Evolutionary conservation across 1,140 invertebrate genomes (phyloP).

Genomic region (Lucilia cuprina): DNA sequence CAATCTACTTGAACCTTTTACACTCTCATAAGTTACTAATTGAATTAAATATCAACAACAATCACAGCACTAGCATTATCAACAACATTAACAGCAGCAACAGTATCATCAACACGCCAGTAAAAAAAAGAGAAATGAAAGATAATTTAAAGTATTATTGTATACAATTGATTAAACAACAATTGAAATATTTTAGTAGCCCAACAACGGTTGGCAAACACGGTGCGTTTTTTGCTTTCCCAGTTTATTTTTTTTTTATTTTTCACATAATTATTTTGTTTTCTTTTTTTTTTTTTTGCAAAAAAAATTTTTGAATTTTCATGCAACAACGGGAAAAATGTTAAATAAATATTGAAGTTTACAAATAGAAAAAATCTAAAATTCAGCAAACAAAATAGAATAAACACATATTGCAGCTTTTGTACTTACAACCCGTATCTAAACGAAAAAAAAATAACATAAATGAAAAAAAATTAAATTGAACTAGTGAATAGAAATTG

Average conservation of each 20-base stretch:
- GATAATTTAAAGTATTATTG: constrained; percentile 2
- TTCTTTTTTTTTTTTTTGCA: not conserved
- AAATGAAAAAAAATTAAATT: not conserved
- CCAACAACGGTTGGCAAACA: not conserved
- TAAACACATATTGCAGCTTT: not conserved
- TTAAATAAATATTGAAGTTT: not conserved
- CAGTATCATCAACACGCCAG: not conserved
- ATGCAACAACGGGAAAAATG: not conserved
- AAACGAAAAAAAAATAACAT: not conserved
- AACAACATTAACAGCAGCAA: not conserved
- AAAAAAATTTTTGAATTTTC: not conserved
- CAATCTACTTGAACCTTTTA: not conserved
- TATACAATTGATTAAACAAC: not conserved
- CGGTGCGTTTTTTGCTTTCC: not conserved
- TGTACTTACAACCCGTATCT: not conserved
- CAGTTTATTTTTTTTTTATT: not conserved
- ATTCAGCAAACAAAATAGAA: not conserved
- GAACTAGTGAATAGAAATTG: not conserved
- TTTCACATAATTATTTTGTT: too few species aligned
- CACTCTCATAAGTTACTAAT: not conserved
- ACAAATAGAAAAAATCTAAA: not conserved
- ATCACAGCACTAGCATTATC: not conserved
- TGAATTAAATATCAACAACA: not conserved
- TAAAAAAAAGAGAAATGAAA: not conserved
- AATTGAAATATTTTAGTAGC: not conserved